Base-by-base conservation (phyloP, 2,113 vertebrate genomes). In the Hoplias malabaricus region DNA sequence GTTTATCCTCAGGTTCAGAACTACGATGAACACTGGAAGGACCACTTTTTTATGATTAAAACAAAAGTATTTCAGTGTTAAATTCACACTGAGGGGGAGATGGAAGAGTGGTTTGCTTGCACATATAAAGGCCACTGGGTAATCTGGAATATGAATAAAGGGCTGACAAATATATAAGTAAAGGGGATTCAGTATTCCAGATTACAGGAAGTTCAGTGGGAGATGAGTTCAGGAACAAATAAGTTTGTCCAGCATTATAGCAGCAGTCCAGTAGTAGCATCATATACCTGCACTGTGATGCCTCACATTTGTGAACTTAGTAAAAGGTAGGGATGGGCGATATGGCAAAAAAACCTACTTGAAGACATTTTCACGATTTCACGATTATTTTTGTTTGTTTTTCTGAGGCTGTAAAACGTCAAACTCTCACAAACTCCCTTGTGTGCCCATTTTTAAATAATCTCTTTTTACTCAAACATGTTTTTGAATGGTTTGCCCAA, bases 1-100 rank as follows among this genome's bases (percentile, higher is more conserved):
- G 57, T 62, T 62, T 33, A 62, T 34, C 29, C 57, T 62, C 57
- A 62, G 57, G 57, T 59, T 59, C 12, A 59, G 56, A 68, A 33
- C 21, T 31, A 40, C 29, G 40, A 69, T 16, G 57, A 5, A 50
- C 46, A 50, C 31, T 38, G 33, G 19, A 65, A 21, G 38, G 36
- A 9, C 19, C 27, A 11, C 29, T 14, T 59, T 59, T 3, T 14
- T 16, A 59, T 1, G 56, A 59, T 31, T 10, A 31, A 5, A 59
- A 12, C 9, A 8, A 25, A 23, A 25, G 13, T 13, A 7, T 0
- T 3, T 4, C 4, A 13, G 12, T 46, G 16, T 14, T 40, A 16
- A 1, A n/a, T n/a, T 13, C 11, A 2, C 11, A 10, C 13, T 9
- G 19, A 53, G 4, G 23, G 12, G 29, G 14, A 12, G 14, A 34